phyloP scores from a whole-genome alignment of 2,797 vertebrate genomes.

The Hemitrygon akajei region DNA sequence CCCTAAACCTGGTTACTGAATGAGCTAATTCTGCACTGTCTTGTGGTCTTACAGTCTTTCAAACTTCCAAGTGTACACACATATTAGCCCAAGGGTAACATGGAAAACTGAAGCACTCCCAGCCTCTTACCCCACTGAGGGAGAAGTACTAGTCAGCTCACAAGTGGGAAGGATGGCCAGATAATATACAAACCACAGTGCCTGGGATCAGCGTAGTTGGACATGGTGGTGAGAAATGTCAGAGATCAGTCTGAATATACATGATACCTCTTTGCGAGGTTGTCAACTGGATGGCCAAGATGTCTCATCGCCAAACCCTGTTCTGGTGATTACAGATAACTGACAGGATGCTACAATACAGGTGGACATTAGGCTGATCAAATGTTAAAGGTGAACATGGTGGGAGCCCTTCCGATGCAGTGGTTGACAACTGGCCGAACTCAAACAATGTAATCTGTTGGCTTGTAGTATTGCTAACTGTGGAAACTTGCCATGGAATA shows the following conservation, averaged over 20 bases:
- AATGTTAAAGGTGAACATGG: not conserved
- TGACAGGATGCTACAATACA: not conserved
- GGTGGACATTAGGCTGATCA: not conserved
- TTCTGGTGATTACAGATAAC: not conserved
- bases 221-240: not conserved
- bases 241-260: not conserved
- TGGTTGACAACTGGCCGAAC: not conserved
- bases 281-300: not conserved
- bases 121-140: too few species aligned
- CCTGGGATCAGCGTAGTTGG: not conserved
- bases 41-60: too few species aligned
- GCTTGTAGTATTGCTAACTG: not conserved
- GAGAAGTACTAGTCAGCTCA: too few species aligned
- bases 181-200: not conserved
- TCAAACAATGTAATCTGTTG: not conserved
- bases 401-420: not conserved
- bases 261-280: not conserved
- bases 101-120: too few species aligned
- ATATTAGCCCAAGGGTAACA: too few species aligned
- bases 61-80: too few species aligned
- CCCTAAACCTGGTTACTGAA: too few species aligned
- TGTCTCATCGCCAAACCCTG: too few species aligned
- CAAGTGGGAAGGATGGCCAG: too few species aligned
- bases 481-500: not conserved
- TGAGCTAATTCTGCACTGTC: too few species aligned